phyloP scores from a whole-genome alignment of 2,797 vertebrate genomes.

The Rhynchotus rufescens region DNA sequence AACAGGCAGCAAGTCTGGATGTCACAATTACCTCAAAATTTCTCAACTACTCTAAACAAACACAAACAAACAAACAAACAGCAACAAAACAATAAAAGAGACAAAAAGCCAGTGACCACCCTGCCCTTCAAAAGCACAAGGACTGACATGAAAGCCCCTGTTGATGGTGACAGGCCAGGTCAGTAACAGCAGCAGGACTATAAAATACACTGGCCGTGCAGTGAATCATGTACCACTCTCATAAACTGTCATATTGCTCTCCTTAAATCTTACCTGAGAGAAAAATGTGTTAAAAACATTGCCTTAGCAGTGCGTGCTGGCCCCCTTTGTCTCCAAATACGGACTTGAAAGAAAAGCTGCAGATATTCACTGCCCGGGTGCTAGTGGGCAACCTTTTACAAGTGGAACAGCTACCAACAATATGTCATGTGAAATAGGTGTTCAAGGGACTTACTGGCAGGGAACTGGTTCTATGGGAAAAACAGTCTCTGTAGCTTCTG shows the following conservation, averaged over 20 bases:
- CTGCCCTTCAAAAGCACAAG: background rate
- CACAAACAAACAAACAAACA: too few relatives aligned
- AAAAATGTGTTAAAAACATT: conserved; percentile 9
- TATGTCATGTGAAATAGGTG: conserved; percentile 3
- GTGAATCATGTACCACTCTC: conserved; percentile 14
- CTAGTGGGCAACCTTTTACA: conserved; percentile 34
- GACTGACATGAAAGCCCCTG: background rate
- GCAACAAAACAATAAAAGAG: too few relatives aligned
- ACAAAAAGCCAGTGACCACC: background rate
- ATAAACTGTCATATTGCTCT: conserved; percentile 10
- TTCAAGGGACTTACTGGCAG: background rate
- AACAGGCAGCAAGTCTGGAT: background rate
- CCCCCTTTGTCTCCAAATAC: conserved; percentile 52
- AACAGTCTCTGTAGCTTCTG: background rate
- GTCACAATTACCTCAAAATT: background rate
- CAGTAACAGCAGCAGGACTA: background rate
- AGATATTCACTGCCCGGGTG: conserved; percentile 53
- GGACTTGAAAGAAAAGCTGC: conserved; percentile 46
- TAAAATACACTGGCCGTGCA: conserved; percentile 12
- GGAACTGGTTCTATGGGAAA: background rate
- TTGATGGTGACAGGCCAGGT: conserved; percentile 13
- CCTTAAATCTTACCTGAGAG: conserved; percentile 52
- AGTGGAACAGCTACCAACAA: background rate
- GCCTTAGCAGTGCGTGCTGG: background rate
- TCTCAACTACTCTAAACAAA: background rate